Base-by-base conservation (phyloP, 2,797 vertebrate genomes). In the Peromyscus melanophrys region DNA sequence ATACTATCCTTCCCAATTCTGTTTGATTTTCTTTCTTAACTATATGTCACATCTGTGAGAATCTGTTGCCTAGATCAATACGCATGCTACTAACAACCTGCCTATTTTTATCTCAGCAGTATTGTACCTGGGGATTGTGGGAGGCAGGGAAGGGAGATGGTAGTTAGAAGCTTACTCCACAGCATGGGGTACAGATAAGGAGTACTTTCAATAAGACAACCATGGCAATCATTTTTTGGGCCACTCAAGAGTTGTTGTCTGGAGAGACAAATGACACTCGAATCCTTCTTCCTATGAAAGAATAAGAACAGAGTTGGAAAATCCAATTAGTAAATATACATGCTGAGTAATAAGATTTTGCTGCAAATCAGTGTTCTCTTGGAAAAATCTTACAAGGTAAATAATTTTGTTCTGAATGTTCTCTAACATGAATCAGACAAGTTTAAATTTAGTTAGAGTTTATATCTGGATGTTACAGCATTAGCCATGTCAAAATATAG, bases 1-100 rank as follows among this genome's bases (percentile, higher is more conserved):
- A 71, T n/a, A 90, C 14, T 83, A 25, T 89, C 49, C 92, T 97
- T 40, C 40, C 89, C 59, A 77, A 82, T 95, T 90, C 65, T 89
- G 3, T 95, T 90, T 43, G 16, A 80, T 95, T 95, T 95, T 94
- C 59, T 95, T 95, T 94, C 59, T 83, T 86, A 69, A 27, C 31
- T 55, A 29, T 17, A 80, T 80, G 76, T 94, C 63, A 61, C 21
- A 75, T 90, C 31, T 81, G 27, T 25, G 19, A 95, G 25, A 29
- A 85, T 89, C 43, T 85, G 2, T 52, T 46, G 57, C 23, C 65
- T 69, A 43, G 43, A 89, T 77, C 29, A 5, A n/a, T 87, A 71
- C 55, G 1, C 37, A 27, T 82, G 49, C 25, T 81, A 59, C 34
- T 80, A 31, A 59, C 59, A 61, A 82, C 29, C 16, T 95, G 71